Evolutionary conservation across 2,797 vertebrate species (phyloP).

Genomic region (Masticophis lateralis): DNA sequence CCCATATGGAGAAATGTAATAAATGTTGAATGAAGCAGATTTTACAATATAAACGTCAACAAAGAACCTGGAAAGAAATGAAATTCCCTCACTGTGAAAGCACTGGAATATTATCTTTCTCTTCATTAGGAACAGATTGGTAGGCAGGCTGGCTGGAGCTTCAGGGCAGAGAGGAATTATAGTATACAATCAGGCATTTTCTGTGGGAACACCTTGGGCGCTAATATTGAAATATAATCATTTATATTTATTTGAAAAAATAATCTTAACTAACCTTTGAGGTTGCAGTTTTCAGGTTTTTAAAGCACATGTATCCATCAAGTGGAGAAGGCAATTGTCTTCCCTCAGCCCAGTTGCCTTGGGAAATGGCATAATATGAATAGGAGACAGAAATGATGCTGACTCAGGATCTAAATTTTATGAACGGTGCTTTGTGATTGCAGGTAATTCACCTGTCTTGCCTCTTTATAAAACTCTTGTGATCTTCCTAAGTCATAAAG

Average conservation of each 20-base stretch:
- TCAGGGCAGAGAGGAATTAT: slow-evolving; percentile 21
- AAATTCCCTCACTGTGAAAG: background rate
- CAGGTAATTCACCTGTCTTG: background rate
- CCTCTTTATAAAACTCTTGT: background rate
- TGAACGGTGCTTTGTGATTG: background rate
- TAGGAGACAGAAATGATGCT: background rate
- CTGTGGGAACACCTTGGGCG: slow-evolving; percentile 5
- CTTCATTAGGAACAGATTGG: slow-evolving; percentile 2
- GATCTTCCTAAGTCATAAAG: background rate
- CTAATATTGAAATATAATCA: background rate
- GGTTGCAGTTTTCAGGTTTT: background rate
- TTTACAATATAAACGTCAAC: slow-evolving; percentile 7
- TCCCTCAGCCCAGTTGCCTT: background rate
- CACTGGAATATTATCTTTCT: slow-evolving; percentile 4
- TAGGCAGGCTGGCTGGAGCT: background rate
- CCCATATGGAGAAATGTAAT: background rate
- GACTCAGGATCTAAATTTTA: background rate
- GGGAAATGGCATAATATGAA: background rate
- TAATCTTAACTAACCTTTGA: background rate
- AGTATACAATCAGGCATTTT: slow-evolving; percentile 13
- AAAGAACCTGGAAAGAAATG: background rate
- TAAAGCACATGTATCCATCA: background rate
- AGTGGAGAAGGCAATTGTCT: background rate
- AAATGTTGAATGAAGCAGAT: background rate
- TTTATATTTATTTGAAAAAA: slow-evolving; percentile 9